These are phyloP conservation scores for Lynx canadensis DNA, from an alignment of 2,113 vertebrate genomes.

Conservation along the genomic window DNA sequence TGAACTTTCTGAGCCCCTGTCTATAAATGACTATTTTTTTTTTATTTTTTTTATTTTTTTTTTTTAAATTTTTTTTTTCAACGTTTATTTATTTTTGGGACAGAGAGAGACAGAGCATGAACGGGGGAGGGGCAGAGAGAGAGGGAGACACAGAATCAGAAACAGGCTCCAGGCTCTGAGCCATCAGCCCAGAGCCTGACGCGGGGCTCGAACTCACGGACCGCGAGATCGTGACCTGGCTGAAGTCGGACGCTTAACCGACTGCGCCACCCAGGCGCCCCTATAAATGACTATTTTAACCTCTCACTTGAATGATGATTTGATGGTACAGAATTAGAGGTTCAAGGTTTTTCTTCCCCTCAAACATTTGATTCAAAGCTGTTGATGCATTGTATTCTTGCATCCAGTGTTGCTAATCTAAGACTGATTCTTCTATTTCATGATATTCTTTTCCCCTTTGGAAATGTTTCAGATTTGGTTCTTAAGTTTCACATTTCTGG, in stretches of 20 bases:
- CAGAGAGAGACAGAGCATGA: too few species aligned
- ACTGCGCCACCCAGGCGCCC: too few species aligned
- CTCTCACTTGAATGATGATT: not conserved
- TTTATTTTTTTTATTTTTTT: too few species aligned
- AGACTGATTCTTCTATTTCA: not conserved
- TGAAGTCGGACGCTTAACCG: too few species aligned
- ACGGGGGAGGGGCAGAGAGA: too few species aligned
- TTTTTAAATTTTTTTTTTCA: too few species aligned
- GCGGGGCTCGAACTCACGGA: too few species aligned
- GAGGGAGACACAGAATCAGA: too few species aligned
- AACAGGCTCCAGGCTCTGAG: too few species aligned
- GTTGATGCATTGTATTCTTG: not conserved
- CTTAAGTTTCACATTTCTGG: not conserved
- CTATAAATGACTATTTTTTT: not conserved
- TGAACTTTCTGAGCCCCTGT: not conserved
- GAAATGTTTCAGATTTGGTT: not conserved
- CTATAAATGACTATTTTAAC: not conserved
- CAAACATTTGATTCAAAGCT: not conserved
- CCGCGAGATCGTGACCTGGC: too few species aligned
- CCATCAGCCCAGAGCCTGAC: too few species aligned
- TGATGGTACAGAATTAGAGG: not conserved
- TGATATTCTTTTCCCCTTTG: not conserved
- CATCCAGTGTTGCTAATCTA: not conserved
- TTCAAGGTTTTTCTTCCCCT: not conserved
- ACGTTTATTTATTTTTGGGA: too few species aligned